These are phyloP conservation scores for Heteromurus nitidus DNA, from an alignment of 2,888 invertebrate genomes.

Conservation along the genomic window DNA sequence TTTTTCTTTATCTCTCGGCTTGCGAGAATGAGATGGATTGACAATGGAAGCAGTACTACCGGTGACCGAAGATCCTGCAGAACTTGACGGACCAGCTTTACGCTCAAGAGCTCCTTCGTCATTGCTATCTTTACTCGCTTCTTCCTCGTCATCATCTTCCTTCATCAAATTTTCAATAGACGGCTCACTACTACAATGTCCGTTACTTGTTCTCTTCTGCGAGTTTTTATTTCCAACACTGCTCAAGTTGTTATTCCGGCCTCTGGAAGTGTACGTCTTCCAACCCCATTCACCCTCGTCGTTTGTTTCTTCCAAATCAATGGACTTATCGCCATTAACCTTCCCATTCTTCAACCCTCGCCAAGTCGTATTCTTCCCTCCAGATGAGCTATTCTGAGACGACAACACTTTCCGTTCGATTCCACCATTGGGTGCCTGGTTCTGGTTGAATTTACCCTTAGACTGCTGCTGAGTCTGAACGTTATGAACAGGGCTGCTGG, in stretches of 20 bases:
- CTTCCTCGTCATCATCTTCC: constrained; percentile 49
- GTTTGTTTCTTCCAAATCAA: constrained; percentile 20
- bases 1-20: constrained; percentile 68
- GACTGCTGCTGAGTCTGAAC: background rate
- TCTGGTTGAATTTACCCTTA: constrained; percentile 19
- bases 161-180: background rate
- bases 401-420: constrained; percentile 52
- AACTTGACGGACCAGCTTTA: constrained; percentile 16
- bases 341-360: constrained; percentile 41
- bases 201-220: constrained; percentile 35
- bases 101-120: constrained; percentile 24
- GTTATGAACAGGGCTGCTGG: constrained; percentile 63
- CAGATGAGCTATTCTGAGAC: constrained; percentile 35
- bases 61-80: constrained; percentile 13
- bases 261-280: constrained; percentile 57
- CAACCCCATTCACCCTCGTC: constrained; percentile 59
- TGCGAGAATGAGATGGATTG: constrained; percentile 45
- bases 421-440: background rate
- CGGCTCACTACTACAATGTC: constrained; percentile 27
- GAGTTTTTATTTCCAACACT: constrained; percentile 54
- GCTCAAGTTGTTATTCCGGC: constrained; percentile 43
- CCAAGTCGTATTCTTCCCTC: background rate
- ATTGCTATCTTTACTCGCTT: background rate
- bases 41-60: constrained; percentile 17
- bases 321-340: constrained; percentile 6